These are phyloP conservation scores for Synergus gifuensis DNA, from an alignment of 2,888 invertebrate genomes.

Conservation along the genomic window DNA sequence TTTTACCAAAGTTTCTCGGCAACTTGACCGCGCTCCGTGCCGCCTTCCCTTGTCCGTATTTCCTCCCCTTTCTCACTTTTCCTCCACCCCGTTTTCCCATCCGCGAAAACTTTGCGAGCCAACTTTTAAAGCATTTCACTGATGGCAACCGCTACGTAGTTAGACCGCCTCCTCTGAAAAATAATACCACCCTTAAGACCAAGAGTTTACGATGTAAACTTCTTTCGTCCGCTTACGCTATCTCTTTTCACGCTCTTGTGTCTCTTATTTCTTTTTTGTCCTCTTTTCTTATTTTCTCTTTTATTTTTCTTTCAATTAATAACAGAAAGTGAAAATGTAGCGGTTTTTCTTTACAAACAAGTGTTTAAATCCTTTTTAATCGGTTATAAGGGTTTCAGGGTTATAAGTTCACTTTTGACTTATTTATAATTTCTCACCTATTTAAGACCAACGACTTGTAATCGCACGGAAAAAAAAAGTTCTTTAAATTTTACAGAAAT, in stretches of 20 bases:
- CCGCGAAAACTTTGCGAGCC: constrained; percentile 58
- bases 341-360: too few species aligned
- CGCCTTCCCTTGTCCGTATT: constrained; percentile 50
- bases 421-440: too few species aligned
- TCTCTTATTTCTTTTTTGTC: neutral
- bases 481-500: too few species aligned
- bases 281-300: neutral
- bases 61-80: constrained; percentile 2
- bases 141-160: constrained; percentile 64
- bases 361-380: too few species aligned
- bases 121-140: constrained; percentile 74
- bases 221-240: constrained; percentile 57
- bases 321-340: too few species aligned
- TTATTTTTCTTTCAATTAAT: neutral
- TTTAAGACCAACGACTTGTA: too few species aligned
- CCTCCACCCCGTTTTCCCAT: constrained; percentile 42
- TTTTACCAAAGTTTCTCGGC: constrained; percentile 75
- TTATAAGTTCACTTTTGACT: too few species aligned
- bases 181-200: constrained; percentile 71
- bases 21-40: constrained; percentile 66
- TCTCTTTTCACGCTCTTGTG: constrained; percentile 42
- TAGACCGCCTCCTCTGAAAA: constrained; percentile 57
- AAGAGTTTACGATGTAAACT: constrained; percentile 70
- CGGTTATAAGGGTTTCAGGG: too few species aligned
- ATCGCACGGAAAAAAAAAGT: too few species aligned